Evolutionary conservation across 2,113 vertebrate species (phyloP), one percentile per base, ranked within the genome.

Genomic region (Peucedramus taeniatus): DNA sequence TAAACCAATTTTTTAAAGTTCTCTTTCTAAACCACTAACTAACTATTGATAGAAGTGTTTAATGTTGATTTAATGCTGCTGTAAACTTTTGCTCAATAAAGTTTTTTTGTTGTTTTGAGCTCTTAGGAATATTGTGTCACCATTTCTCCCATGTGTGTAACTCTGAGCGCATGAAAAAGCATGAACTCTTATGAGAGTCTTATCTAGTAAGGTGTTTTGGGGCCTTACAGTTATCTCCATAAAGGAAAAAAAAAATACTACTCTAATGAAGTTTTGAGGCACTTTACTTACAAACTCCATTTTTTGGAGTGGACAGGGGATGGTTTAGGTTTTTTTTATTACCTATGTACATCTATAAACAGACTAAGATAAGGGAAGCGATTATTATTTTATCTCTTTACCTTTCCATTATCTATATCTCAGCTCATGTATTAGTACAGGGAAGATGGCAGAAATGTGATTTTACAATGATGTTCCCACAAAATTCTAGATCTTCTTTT

Each of bases 221-320:
- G 37, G 8, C 10, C 15, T 44, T 44, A 44, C 7, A 21, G 13
- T 51, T 60, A 57, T 57, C 14, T 40, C 28, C 6, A 14, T 51
- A 66, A 57, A 16, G 7, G 56, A 57, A 57, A 54, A 70, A 64
- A 50, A 61, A 27, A 24, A 26, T 22, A 23, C 6, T 40, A 57
- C 15, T 2, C 2, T 49, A 65, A 85, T 15, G 9, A 66, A 45
- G 3, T 45, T 92, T 75, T 85, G 39, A 76, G 39, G 30, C 30
- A 42, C 27, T 63, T 84, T 11, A 54, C 7, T 59, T 59, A 4
- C 7, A 4, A 33, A 49, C 3, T 81, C 1, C 0, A 0, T 24
- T 49, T 70, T 65, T 33, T 24, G 19, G 37, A 60, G 37, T 7
- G 9, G 12, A 27, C 8, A 33, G 10, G 3, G 6, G 6, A 15